These are phyloP conservation scores for Fulica atra DNA, from an alignment of 2,113 vertebrate genomes.

Conservation along the genomic window DNA sequence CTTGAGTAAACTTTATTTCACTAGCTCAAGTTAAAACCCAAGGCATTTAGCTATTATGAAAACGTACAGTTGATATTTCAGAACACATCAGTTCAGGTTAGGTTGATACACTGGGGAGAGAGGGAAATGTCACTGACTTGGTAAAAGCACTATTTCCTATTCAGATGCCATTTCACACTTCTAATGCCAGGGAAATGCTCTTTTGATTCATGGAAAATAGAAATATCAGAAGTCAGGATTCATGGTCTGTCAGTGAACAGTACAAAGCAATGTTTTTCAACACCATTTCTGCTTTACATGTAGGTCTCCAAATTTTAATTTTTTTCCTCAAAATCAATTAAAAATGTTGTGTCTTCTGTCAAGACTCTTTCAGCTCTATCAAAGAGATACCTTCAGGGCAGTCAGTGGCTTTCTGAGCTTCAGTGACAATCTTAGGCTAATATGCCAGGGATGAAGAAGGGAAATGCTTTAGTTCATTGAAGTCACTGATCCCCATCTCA, in stretches of 20 bases:
- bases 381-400: neutral
- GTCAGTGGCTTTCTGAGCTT: neutral
- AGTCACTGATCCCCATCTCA: neutral
- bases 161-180: neutral
- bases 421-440: neutral
- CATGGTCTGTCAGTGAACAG: neutral
- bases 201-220: neutral
- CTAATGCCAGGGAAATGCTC: neutral
- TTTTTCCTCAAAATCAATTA: neutral
- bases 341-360: neutral
- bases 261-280: neutral
- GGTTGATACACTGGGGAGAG: neutral
- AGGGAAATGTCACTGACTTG: neutral
- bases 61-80: neutral
- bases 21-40: neutral
- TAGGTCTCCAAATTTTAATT: neutral
- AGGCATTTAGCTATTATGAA: neutral
- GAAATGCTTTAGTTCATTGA: neutral
- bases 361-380: neutral
- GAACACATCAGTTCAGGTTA: neutral
- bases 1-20: neutral
- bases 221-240: slow-evolving; percentile 3
- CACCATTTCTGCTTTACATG: neutral
- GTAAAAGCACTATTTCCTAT: neutral
- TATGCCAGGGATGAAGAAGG: neutral